Evolutionary conservation across 2,113 vertebrate species (phyloP), one percentile per base, ranked within the genome.

Genomic region (Arvicanthis niloticus): DNA sequence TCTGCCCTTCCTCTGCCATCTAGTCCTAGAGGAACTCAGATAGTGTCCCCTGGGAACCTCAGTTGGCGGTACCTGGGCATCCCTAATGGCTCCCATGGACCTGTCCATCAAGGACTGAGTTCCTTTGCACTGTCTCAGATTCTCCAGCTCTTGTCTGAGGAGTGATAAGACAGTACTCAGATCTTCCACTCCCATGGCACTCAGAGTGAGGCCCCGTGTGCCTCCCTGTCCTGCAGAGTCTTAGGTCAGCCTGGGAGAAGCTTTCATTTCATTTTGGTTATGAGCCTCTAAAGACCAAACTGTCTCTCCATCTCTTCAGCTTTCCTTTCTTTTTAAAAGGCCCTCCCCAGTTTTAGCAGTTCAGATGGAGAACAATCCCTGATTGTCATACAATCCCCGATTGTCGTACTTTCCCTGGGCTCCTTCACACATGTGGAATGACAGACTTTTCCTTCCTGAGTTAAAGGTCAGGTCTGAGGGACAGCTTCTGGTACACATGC

Each of bases 341-440:
- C 34, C 51, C 56, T 58, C 51, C 48, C 4, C 22, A 19, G 1
- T 10, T 29, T 51, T 29, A n/a, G 37, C 26, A 40, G 68, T 7
- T 19, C 51, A 42, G 68, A 29, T n/a, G 45, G 17, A 72, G 34
- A 19, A 16, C 1, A 29, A 10, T n/a, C 31, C 3, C 48, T 0
- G 6, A 17, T 29, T 40, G 21, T 5, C 34, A 13, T 8, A 2
- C 21, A 29, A 10, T n/a, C 31, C 3, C 48, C 0, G 6, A 17
- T 29, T 40, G 21, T 5, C 34, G 22, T 8, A 2, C 21, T 5
- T 72, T 29, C 37, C 45, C 16, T 72, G 48, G 1, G 22, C 19
- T 51, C 34, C 78, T 37, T n/a, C 34, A 15, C 22, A 51, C 34
- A 7, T 24, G 45, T 45, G 4, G 12, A 24, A n/a, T 6, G 42